These are phyloP conservation scores for Koerneria pararmatus DNA, from an alignment of 2,888 invertebrate genomes.

Conservation along the genomic window DNA sequence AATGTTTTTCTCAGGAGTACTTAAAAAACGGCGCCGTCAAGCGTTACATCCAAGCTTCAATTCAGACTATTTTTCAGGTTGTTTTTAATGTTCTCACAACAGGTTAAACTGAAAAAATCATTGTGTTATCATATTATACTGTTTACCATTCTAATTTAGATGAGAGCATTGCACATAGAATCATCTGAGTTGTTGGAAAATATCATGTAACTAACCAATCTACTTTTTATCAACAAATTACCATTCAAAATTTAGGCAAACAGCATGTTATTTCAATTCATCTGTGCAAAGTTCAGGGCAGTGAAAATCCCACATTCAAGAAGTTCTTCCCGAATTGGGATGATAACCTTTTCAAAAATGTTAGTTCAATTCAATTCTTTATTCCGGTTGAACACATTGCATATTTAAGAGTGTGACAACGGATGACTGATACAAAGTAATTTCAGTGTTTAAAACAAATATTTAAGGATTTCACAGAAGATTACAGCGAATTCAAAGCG, in stretches of 20 bases:
- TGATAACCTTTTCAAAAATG: conserved; percentile 40
- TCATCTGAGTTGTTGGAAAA: too few species aligned
- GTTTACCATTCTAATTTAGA: too few species aligned
- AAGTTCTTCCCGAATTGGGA: conserved; percentile 76
- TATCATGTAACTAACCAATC: too few species aligned
- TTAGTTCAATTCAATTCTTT: conserved; percentile 13
- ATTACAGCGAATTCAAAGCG: too few species aligned
- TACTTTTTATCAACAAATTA: neutral
- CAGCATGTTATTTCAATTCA: neutral
- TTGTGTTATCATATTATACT: too few species aligned
- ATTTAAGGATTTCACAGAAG: too few species aligned
- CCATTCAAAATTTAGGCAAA: neutral
- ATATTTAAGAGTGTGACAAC: too few species aligned
- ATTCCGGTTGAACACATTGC: too few species aligned
- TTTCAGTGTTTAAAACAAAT: too few species aligned
- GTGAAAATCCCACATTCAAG: conserved; percentile 74
- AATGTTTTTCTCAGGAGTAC: conserved; percentile 68
- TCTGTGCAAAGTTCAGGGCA: conserved; percentile 65
- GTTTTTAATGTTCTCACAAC: conserved; percentile 64
- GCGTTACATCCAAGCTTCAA: conserved; percentile 69
- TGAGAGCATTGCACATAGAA: too few species aligned
- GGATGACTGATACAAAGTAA: too few species aligned
- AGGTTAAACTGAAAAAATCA: conserved; percentile 58
- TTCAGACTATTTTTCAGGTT: conserved; percentile 74
- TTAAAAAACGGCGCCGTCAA: conserved; percentile 71